Percentiles rank a stretch among this genome's conserved stretches.
Evolutionary conservation across 2,113 vertebrate genomes (phyloP).

Genomic region (Apistogramma diplotaenia): DNA sequence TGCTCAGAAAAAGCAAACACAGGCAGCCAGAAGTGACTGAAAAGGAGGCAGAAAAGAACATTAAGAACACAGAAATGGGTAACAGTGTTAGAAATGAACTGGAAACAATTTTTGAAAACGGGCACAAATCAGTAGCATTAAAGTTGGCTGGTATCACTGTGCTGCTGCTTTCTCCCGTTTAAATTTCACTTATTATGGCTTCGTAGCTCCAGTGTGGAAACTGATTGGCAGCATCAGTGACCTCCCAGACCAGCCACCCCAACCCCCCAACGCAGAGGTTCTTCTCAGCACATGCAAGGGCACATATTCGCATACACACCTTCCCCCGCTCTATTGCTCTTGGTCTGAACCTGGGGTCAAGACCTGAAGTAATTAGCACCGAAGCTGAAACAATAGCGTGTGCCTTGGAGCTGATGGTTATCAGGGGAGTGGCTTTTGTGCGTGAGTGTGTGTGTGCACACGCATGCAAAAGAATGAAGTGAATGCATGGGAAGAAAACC

Average conservation of each 20-base stretch:
- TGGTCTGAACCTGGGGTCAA: constrained; percentile 62
- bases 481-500: neutral
- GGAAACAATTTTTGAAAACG: neutral
- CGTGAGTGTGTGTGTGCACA: constrained; percentile 20
- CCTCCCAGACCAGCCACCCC: constrained; percentile 29
- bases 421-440: constrained; percentile 42
- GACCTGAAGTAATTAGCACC: constrained; percentile 69
- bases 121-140: neutral
- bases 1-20: neutral
- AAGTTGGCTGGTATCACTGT: constrained; percentile 1
- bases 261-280: neutral
- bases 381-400: constrained; percentile 71
- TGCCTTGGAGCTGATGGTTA: constrained; percentile 64
- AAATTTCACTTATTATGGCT: constrained; percentile 34
- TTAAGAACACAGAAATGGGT: neutral
- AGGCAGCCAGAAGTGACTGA: neutral
- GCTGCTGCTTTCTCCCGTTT: constrained; percentile 12
- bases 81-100: neutral
- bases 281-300: neutral
- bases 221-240: constrained; percentile 68
- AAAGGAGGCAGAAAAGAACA: neutral
- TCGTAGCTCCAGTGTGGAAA: constrained; percentile 45
- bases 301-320: constrained; percentile 22
- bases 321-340: constrained; percentile 43
- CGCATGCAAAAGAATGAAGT: constrained; percentile 26